Evolutionary conservation across 2,797 vertebrate species (phyloP).

Genomic region (Fratercula arctica): DNA sequence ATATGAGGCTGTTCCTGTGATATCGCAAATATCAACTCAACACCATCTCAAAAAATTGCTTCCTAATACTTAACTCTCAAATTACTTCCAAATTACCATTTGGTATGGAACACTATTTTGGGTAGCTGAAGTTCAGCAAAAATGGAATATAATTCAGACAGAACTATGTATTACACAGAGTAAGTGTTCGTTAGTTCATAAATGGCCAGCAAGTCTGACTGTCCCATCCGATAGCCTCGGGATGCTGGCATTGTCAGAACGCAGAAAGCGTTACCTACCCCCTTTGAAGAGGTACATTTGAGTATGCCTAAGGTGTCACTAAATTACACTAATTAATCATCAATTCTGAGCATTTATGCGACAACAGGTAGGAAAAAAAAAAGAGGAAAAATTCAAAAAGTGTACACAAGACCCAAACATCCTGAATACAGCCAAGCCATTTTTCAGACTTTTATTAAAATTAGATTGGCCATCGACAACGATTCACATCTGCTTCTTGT

Average conservation of each 20-base stretch:
- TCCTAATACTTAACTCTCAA: neutral
- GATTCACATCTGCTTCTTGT: neutral
- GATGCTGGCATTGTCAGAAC: neutral
- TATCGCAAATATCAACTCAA: neutral
- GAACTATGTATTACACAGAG: neutral
- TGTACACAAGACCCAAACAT: neutral
- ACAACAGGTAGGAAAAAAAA: neutral
- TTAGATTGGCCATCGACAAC: neutral
- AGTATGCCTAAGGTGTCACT: neutral
- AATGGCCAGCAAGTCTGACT: neutral
- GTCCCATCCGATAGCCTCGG: neutral
- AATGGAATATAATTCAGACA: neutral
- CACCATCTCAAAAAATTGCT: neutral
- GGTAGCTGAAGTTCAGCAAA: neutral
- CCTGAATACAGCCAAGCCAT: neutral
- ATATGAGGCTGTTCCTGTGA: accelerated
- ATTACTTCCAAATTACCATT: neutral
- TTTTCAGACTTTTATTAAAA: neutral
- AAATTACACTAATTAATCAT: neutral
- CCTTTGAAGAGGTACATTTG: neutral
- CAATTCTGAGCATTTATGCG: neutral
- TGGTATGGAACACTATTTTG: neutral
- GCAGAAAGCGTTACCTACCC: neutral
- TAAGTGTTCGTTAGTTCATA: neutral
- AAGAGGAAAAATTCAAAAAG: neutral